phyloP scores from a whole-genome alignment of 2,113 vertebrate genomes.

The Syngnathoides biaculeatus region DNA sequence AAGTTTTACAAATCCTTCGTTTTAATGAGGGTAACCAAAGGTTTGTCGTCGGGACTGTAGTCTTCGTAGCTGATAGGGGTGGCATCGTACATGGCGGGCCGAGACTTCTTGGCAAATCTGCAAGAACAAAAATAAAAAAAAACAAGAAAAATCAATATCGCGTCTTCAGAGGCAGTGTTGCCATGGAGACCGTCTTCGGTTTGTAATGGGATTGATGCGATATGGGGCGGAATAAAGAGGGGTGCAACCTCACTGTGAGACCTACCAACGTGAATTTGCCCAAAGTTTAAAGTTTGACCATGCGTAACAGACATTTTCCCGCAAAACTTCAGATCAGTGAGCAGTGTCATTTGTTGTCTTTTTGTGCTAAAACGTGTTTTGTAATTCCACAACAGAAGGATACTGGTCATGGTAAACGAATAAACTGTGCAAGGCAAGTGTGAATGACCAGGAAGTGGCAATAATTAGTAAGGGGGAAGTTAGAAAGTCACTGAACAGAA shows the following conservation, averaged over 20 bases:
- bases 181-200: background rate
- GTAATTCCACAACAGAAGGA: too few species aligned
- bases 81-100: slow-evolving; percentile 96
- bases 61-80: slow-evolving; percentile 95
- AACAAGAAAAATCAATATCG: slow-evolving; percentile 2
- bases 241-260: background rate
- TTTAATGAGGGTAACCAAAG: slow-evolving; percentile 97
- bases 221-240: background rate
- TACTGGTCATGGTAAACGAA: too few species aligned
- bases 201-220: background rate
- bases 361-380: too few species aligned
- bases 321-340: too few species aligned
- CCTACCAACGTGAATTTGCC: too few species aligned
- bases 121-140: slow-evolving; percentile 35
- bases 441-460: too few species aligned
- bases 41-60: slow-evolving; percentile 97
- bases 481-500: too few species aligned
- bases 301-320: too few species aligned
- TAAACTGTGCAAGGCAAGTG: too few species aligned
- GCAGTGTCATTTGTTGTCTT: too few species aligned
- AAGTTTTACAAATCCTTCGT: slow-evolving; percentile 96
- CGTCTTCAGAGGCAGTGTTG: background rate
- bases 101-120: slow-evolving; percentile 97
- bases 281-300: too few species aligned
- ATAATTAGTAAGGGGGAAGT: too few species aligned